Evolutionary conservation across 2,113 vertebrate genomes (phyloP), one percentile per base, ranked within the genome.

Genomic region (Fregetta grallaria): DNA sequence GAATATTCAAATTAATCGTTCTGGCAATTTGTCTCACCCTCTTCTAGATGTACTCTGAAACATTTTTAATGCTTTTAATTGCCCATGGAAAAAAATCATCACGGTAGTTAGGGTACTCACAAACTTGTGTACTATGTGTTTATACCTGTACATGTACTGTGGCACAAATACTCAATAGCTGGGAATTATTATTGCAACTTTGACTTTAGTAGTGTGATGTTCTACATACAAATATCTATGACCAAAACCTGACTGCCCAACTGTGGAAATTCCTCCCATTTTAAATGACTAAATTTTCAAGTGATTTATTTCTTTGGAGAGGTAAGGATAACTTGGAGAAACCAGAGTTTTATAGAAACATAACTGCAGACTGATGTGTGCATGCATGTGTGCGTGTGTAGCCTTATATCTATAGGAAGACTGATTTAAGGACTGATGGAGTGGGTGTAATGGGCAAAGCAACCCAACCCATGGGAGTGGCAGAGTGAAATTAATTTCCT

Each of bases 401-500:
- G 52, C 36, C 38, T 62, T 86, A 2, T 34, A 47, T 40, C 68
- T 74, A 30, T 49, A 89, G 65, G 26, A 91, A 47, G 49, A 75
- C 56, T 1, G 3, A 61, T 47, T 67, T 74, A 62, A 81, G 36
- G 66, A 30, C 63, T 1, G 16, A 67, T 77, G 71, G 45, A 80
- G 63, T 90, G 56, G 78, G 78, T 93, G 82, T 83, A 77, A 80
- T 86, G 65, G 68, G 82, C 47, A 92, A 96, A 81, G 50, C 78
- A 91, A 23, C 82, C 76, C 3, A 95, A 13, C 88, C 92, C 94
- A 84, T 75, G 88, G 94, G 94, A 96, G 92, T 91, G 94, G 70
- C 79, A 92, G 79, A 87, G 70, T 65, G 80, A 96, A 96, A 91
- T 92, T 84, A 13, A 49, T 84, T 93, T 95, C 82, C 86, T 97